Evolutionary conservation across 92 coral and sea anemone species (phyloP).

Genomic region (Zoanthus sociatus): DNA sequence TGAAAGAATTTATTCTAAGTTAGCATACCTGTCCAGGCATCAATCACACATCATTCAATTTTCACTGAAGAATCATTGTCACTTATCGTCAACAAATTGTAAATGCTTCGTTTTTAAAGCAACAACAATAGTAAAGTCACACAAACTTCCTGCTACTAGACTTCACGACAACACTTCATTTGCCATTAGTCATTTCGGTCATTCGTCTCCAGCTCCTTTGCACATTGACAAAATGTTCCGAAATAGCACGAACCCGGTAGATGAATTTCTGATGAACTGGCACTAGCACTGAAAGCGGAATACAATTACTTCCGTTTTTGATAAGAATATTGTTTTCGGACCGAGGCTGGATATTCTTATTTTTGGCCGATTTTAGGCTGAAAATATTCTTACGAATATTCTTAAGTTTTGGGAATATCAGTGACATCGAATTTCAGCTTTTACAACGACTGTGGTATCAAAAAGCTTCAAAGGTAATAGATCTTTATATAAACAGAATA

Average conservation of each 20-base stretch:
- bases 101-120: neutral
- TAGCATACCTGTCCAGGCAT: neutral
- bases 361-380: too few species aligned
- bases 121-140: neutral
- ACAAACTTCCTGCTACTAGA: constrained; percentile 26
- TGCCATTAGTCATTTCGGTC: neutral
- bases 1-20: neutral
- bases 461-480: too few species aligned
- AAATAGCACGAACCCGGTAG: constrained; percentile 14
- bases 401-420: too few species aligned
- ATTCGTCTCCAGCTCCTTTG: constrained; percentile 6
- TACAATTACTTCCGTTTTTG: too few species aligned
- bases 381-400: too few species aligned
- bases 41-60: neutral
- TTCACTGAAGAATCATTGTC: neutral
- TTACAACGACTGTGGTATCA: too few species aligned
- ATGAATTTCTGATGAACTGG: constrained; percentile 2
- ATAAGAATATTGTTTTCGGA: too few species aligned
- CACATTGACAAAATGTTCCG: constrained; percentile 17
- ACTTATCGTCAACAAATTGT: neutral
- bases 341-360: too few species aligned
- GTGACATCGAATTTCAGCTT: too few species aligned
- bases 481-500: too few species aligned
- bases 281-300: too few species aligned
- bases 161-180: too few species aligned